phyloP scores from a whole-genome alignment of 2,113 vertebrate species.

The Corythoichthys haematopterus region DNA sequence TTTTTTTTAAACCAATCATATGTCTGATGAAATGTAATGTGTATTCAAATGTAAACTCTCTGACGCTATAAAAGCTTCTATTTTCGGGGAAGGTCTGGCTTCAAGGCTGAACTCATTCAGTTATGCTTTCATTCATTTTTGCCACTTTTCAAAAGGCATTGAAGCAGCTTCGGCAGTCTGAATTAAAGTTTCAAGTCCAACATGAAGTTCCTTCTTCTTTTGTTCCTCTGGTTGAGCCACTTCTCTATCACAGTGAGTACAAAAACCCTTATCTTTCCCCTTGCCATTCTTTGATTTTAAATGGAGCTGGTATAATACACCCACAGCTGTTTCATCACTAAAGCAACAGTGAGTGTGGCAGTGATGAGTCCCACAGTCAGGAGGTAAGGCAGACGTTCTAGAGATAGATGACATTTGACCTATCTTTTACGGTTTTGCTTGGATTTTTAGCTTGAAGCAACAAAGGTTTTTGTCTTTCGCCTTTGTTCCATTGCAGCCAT shows the following conservation, averaged over 20 bases:
- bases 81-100: not conserved
- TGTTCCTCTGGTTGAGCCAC: not conserved
- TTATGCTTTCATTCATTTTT: not conserved
- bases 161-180: not conserved
- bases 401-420: not conserved
- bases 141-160: not conserved
- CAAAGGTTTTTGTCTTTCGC: not conserved
- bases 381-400: conserved; percentile 19
- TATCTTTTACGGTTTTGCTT: not conserved
- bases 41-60: not conserved
- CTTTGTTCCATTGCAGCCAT: conserved; percentile 16
- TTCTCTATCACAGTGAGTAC: not conserved
- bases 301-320: not conserved
- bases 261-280: not conserved
- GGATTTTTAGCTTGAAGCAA: conserved; percentile 17
- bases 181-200: not conserved
- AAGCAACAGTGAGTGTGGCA: conserved; percentile 41
- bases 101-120: not conserved
- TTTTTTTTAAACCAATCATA: not conserved
- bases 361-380: conserved; percentile 24
- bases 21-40: not conserved
- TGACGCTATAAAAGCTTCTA: not conserved
- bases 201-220: not conserved
- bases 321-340: not conserved
- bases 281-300: not conserved